phyloP scores from a whole-genome alignment of 2,888 invertebrate genomes.

The Leucophenga montana region DNA sequence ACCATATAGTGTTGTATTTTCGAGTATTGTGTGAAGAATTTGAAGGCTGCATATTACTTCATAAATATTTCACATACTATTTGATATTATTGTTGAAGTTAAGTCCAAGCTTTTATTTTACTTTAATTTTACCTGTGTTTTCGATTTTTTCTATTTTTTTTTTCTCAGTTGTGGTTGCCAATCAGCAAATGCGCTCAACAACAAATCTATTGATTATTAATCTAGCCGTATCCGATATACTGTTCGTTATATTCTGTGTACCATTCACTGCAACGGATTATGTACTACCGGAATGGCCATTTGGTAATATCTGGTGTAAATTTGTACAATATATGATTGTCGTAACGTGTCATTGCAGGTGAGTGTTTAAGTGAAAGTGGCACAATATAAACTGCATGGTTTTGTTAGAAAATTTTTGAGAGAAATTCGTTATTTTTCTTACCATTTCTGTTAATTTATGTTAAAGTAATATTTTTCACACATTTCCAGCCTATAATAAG shows the following conservation, averaged over 20 bases:
- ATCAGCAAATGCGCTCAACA: constrained; percentile 93
- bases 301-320: constrained; percentile 92
- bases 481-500: too few relatives aligned
- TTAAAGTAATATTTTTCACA: too few relatives aligned
- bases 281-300: constrained; percentile 90
- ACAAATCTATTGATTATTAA: constrained; percentile 94
- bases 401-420: too few relatives aligned
- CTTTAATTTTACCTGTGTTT: not conserved
- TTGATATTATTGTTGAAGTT: not conserved
- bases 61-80: not conserved
- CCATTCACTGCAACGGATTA: constrained; percentile 95
- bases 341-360: constrained; percentile 88
- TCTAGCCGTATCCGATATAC: constrained; percentile 89
- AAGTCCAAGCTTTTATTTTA: not conserved
- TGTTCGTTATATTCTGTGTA: constrained; percentile 94
- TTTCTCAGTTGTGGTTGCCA: constrained; percentile 83
- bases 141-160: constrained; percentile 5
- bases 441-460: too few relatives aligned
- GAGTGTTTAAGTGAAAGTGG: constrained; percentile 31
- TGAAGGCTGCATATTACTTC: too few relatives aligned
- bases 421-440: too few relatives aligned
- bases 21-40: not conserved
- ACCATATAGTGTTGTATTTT: too few relatives aligned
- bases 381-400: not conserved
- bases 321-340: constrained; percentile 89